Conservation (phyloP, 2,888 invertebrate genomes). For the Drosophila ustulata region DNA sequence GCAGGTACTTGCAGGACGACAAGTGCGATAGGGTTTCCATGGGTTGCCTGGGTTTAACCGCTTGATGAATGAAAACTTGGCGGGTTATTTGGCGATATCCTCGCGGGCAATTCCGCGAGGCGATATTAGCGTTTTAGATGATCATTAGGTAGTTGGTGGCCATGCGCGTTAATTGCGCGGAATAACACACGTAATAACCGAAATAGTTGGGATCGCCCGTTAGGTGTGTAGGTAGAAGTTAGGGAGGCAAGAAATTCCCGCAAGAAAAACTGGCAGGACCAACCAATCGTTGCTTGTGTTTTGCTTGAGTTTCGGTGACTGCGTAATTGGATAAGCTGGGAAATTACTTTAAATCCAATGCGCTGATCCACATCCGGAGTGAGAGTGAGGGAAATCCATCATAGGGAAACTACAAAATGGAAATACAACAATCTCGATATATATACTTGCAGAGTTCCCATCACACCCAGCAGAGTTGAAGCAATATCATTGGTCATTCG, state of each 20-base stretch:
- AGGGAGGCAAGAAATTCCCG: slow-evolving; percentile 42
- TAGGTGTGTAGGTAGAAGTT: slow-evolving; percentile 45
- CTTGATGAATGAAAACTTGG: slow-evolving; percentile 68
- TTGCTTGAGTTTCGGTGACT: slow-evolving; percentile 78
- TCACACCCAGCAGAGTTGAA: slow-evolving; percentile 46
- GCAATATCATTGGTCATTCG: slow-evolving; percentile 49
- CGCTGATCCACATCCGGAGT: slow-evolving; percentile 70
- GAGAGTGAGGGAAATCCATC: slow-evolving; percentile 62
- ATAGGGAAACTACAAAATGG: slow-evolving; percentile 72
- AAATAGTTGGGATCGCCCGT: slow-evolving; percentile 60
- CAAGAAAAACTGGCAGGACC: background rate
- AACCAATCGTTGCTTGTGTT: slow-evolving; percentile 53
- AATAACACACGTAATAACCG: slow-evolving; percentile 80
- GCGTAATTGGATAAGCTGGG: slow-evolving; percentile 83
- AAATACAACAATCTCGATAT: slow-evolving; percentile 36
- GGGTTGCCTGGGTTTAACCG: slow-evolving; percentile 46
- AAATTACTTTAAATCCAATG: slow-evolving; percentile 74
- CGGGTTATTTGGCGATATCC: slow-evolving; percentile 62
- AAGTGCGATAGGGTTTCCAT: slow-evolving; percentile 58
- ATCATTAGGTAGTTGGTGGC: slow-evolving; percentile 62
- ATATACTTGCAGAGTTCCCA: slow-evolving; percentile 45
- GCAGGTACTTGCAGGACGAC: slow-evolving; percentile 62
- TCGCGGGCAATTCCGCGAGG: slow-evolving; percentile 57
- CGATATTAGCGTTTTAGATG: slow-evolving; percentile 43
- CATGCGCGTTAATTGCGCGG: slow-evolving; percentile 66